Base-by-base conservation (phyloP, 23 tunicate genomes). In the Trididemnum nubilum region DNA sequence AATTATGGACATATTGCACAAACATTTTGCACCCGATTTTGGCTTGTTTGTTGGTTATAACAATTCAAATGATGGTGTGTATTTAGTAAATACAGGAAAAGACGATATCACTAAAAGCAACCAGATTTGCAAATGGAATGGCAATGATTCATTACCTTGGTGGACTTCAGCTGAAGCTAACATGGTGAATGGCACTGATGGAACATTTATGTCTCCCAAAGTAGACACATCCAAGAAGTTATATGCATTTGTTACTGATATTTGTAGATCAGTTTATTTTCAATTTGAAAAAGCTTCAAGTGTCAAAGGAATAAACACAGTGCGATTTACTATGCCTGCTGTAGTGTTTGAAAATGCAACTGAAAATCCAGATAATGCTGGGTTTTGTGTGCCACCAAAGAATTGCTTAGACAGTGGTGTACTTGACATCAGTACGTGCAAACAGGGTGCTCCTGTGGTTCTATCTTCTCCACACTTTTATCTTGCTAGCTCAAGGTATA, bases 101-200 rank as follows among this genome's bases (percentile, higher is more conserved):
- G 25, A 37, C 1, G 57, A 88, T 33, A 80, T 93, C 23, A 63
- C 81, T 35, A 34, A 78, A 12, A 87, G 81, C 32, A 88, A 88
- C 37, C 54, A 58, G 27, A 40, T 93, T 36, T 65, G 82, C 7
- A 80, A 74, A 36, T 93, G 93, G 93, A 87, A 93, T 54, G 79
- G 81, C 44, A 54, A 79, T 15, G 36, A 73, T 70, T 21, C 61
- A 3, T 26, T 86, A 26, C 36, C 65, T 37, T 93, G 82, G 71
- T 93, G 98, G 98, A 33, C 89, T 35, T 37, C 86, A 2, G 34
- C 81, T 36, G 72, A 79, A 34, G 86, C 87, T 12, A 93, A 93
- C 64, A 93, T 93, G 98, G 54, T 93, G 7, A 93, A 93, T 76
- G 98, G 98, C 22, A 88, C 87, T 51, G 98, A 93, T 80, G 98